Base-by-base conservation (phyloP, 2,888 invertebrate genomes). In the Drosophila atripex region DNA sequence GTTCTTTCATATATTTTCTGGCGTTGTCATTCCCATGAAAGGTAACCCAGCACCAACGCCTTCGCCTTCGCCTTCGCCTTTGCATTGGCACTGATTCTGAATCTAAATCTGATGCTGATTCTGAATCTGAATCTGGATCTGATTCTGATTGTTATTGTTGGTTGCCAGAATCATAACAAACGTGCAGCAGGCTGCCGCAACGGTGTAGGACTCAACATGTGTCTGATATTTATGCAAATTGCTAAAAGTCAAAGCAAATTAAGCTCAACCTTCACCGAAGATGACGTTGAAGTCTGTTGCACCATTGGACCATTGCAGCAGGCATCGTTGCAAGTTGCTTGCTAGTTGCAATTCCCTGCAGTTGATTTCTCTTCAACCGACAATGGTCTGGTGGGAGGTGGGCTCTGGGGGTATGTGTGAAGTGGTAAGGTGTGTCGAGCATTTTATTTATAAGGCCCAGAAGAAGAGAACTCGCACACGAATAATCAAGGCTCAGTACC, bases 211-310 rank as follows among this genome's bases (percentile, higher is more conserved):
- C 51, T 71, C 52, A 63, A 49, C 56, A 65, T 70, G 78, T 76
- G 77, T 80, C 56, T 73, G 76, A 85, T 87, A 87, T 86, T 88
- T 88, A 88, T 86, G 86, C 78, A 87, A 85, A 88, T 88, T 88
- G 78, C 80, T 73, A 80, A 83, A 78, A 87, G 88, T 88, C 88
- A 88, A 87, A 78, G 78, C 80, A 88, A 88, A 88, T 86, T 82
- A 87, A 88, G 88, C 80, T 77, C 74, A 76, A 75, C 76, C 77
- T 75, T 80, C 86, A 75, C 54, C 54, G 63, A 71, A 85, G 82
- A 87, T 78, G 87, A 83, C 76, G 80, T 73, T 73, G 80, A 76
- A 71, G 75, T 80, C 73, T 68, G 73, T 60, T 71, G 82, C 70
- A 57, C 47, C 46, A 47, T n/a, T 39, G 35, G 68, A 57, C 47